These are phyloP conservation scores for Lasioglossum oenotherae DNA, from an alignment of 2,888 invertebrate genomes.

Conservation along the genomic window DNA sequence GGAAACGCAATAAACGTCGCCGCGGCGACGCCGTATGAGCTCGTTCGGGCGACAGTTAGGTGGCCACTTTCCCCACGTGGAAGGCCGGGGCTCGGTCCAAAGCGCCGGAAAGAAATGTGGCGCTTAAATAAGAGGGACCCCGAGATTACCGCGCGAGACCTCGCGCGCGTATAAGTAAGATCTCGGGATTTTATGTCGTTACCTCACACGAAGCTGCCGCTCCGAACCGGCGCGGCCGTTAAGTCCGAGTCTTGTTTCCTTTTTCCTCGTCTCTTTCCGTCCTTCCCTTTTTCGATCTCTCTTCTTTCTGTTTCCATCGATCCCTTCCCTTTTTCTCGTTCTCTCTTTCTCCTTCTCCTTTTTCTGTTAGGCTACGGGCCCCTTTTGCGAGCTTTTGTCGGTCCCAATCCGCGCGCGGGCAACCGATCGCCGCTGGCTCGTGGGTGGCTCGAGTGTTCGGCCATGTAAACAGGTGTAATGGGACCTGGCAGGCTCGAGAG, in stretches of 20 bases:
- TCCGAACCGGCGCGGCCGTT: slow-evolving; percentile 63
- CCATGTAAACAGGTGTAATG: slow-evolving; percentile 76
- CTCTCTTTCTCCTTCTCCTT: neutral
- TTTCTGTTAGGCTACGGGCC: neutral
- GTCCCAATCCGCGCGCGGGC: slow-evolving; percentile 14
- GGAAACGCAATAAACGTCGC: slow-evolving; percentile 71
- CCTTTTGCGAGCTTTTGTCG: slow-evolving; percentile 33
- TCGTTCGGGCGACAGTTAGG: slow-evolving; percentile 71
- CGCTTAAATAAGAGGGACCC: slow-evolving; percentile 71
- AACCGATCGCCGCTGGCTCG: slow-evolving; percentile 45
- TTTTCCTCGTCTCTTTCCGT: slow-evolving; percentile 3
- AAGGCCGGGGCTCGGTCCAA: slow-evolving; percentile 48
- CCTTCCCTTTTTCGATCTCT: neutral
- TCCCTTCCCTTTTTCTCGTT: neutral
- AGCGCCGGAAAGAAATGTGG: slow-evolving; percentile 72
- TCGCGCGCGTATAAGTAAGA: slow-evolving; percentile 77
- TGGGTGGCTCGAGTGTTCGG: slow-evolving; percentile 69
- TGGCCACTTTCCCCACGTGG: slow-evolving; percentile 70
- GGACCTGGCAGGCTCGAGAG: slow-evolving; percentile 54
- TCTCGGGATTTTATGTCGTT: slow-evolving; percentile 80
- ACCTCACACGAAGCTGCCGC: slow-evolving; percentile 81
- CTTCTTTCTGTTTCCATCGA: slow-evolving; percentile 24
- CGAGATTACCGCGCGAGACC: slow-evolving; percentile 66
- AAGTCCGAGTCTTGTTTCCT: slow-evolving; percentile 46
- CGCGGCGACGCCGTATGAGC: slow-evolving; percentile 66